Conservation (phyloP, 2,888 invertebrate genomes). For the Drosophila atripex region DNA sequence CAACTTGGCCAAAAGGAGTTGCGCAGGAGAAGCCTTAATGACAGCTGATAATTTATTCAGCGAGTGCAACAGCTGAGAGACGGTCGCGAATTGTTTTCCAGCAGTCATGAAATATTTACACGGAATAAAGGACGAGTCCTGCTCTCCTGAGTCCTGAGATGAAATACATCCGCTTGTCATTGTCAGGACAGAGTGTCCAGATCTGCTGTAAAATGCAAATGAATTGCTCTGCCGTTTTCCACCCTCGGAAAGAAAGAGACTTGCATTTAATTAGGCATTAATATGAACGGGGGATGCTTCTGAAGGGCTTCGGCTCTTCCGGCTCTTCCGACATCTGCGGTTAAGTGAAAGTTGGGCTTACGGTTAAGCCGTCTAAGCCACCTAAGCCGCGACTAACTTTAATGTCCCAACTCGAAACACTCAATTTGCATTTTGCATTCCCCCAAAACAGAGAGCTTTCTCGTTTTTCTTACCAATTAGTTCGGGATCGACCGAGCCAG, state of each 20-base stretch:
- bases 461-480: constrained; percentile 1
- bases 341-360: constrained; percentile 74
- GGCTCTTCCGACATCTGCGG: constrained; percentile 50
- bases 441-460: no score
- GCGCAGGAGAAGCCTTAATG: constrained; percentile 60
- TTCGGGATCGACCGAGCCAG: neutral
- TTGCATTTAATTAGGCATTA: constrained; percentile 78
- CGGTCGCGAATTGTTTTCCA: constrained; percentile 62
- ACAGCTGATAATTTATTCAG: constrained; percentile 73
- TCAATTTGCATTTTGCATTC: constrained; percentile 68
- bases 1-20: constrained; percentile 21
- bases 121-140: constrained; percentile 40
- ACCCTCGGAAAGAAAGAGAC: constrained; percentile 33
- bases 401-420: constrained; percentile 55
- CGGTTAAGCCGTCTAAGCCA: constrained; percentile 51
- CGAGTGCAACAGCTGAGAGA: constrained; percentile 65
- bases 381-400: constrained; percentile 59
- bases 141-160: constrained; percentile 52
- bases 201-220: constrained; percentile 70
- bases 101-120: constrained; percentile 60
- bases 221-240: constrained; percentile 45
- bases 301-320: constrained; percentile 3
- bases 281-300: constrained; percentile 32
- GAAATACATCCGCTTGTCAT: constrained; percentile 75
- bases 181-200: constrained; percentile 36